Base-by-base conservation (phyloP, 2,113 vertebrate species). In the Seriola aureovittata region DNA sequence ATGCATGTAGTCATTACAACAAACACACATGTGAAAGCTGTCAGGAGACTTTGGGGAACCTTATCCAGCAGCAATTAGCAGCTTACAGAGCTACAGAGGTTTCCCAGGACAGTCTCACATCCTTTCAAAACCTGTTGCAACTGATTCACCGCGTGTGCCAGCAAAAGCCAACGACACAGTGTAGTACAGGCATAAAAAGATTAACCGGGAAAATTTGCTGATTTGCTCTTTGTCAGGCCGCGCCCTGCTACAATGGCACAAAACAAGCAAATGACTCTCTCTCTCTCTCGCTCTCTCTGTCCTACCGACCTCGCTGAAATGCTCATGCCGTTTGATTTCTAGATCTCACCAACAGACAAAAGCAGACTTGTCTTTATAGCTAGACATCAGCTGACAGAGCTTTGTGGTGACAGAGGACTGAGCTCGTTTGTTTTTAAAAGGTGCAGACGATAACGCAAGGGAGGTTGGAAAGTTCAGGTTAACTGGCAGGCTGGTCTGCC, bases 291-390 rank as follows among this genome's bases (percentile, higher is more conserved):
- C 52, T 25, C 63, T 65, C 64, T 55, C 63, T 65, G 59, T 55
- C 81, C 57, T 58, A 34, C 50, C n/a, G 4, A 64, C 62, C 59
- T 67, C 65, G 57, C 59, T 32, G 64, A 87, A 70, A 79, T 66
- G 68, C 58, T 72, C 75, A 13, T 21, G 65, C 77, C 9, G 80
- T 83, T 76, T 83, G 52, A 85, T 84, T 92, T 91, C 84, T 71
- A 79, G 86, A 85, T 60, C 48, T 54, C 58, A 74, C 82, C 19
- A n/a, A 48, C 8, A 32, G 54, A 89, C 86, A 91, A 89, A 84
- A 79, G 82, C 60, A 66, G 82, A 82, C 70, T 85, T 85, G 81
- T 89, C 74, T 76, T 89, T 68, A 65, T 42, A 54, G 80, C 48
- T 0, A 0, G 36, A 66, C 54, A 68, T 89, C 85, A 91, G 83